A percentile compares a stretch with the other conserved stretches of the same genome.
phyloP scores from a whole-genome alignment of 2,888 invertebrate species.

The Drosophila mimica region DNA sequence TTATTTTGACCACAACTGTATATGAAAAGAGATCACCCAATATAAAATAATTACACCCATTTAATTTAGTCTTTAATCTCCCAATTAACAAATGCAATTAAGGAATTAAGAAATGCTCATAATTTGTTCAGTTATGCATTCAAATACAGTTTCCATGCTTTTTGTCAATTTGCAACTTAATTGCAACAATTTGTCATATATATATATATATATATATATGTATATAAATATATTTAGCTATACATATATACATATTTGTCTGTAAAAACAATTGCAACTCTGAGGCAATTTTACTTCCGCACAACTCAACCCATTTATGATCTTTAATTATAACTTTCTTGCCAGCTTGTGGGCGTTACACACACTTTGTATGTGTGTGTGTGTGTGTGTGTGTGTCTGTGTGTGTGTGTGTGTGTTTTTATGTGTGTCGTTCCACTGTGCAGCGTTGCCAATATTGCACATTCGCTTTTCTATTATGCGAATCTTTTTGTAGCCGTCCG shows the following conservation, averaged over 20 bases:
- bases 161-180: neutral
- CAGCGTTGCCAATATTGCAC: conserved; percentile 42
- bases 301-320: conserved; percentile 6
- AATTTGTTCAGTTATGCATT: neutral
- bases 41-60: neutral
- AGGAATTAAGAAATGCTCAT: too few relatives aligned
- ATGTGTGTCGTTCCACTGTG: conserved; percentile 33
- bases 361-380: neutral
- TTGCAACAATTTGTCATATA: neutral
- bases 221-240: neutral
- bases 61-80: neutral
- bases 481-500: conserved; percentile 20
- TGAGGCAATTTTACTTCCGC: conserved; percentile 5
- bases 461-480: conserved; percentile 19
- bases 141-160: neutral
- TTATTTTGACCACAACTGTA: neutral
- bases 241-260: neutral
- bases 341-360: neutral
- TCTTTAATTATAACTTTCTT: conserved; percentile 9
- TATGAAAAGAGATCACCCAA: neutral
- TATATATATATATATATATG: neutral
- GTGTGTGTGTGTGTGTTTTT: neutral
- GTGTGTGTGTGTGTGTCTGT: neutral
- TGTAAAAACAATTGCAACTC: neutral
- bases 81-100: too few relatives aligned